phyloP scores from a whole-genome alignment of 2,113 vertebrate species.

The Psophia crepitans region DNA sequence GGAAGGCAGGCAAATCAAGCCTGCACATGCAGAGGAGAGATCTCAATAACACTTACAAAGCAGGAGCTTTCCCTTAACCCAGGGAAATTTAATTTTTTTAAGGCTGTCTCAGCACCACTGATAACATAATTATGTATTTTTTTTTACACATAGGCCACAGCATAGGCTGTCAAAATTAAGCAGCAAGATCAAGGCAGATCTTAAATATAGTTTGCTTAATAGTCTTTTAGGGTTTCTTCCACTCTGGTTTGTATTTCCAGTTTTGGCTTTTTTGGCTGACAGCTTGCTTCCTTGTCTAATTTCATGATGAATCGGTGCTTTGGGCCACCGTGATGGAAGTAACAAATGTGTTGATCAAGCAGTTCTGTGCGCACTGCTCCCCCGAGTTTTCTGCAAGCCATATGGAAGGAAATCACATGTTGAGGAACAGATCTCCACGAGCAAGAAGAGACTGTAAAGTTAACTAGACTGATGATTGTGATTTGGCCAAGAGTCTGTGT shows the following conservation, averaged over 20 bases:
- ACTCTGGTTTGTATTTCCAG: neutral
- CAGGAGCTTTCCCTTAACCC: neutral
- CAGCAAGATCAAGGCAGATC: neutral
- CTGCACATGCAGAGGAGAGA: neutral
- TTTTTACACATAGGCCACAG: neutral
- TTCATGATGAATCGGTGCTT: neutral
- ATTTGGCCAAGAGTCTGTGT: neutral
- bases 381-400: neutral
- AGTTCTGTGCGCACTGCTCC: neutral
- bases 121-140: neutral
- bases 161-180: neutral
- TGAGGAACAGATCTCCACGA: neutral
- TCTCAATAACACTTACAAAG: neutral
- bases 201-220: neutral
- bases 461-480: neutral
- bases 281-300: neutral
- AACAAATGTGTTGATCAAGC: neutral
- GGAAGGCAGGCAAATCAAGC: neutral
- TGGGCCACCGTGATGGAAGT: neutral
- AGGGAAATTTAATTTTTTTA: neutral
- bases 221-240: neutral
- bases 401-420: neutral
- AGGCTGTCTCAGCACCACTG: neutral
- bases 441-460: neutral
- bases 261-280: neutral